Conservation (phyloP, 2,113 vertebrate genomes). For the Motacilla alba region DNA sequence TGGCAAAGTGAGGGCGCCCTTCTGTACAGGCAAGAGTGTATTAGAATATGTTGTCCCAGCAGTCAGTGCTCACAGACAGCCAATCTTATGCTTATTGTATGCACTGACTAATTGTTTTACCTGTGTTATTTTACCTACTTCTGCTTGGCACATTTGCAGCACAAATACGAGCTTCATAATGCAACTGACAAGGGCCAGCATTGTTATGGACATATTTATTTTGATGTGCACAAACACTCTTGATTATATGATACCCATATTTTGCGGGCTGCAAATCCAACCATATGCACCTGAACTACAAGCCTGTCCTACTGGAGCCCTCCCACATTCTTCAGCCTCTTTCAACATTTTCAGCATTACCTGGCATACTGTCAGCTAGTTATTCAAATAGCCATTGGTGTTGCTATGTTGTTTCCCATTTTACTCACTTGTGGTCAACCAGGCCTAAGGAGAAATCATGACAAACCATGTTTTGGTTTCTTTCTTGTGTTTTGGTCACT, state of each 20-base stretch:
- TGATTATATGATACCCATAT: fast-evolving
- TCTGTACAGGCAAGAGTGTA: fast-evolving
- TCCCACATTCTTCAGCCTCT: background rate
- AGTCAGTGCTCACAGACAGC: background rate
- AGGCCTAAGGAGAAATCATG: background rate
- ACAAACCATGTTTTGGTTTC: background rate
- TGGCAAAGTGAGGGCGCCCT: background rate
- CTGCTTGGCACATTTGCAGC: background rate
- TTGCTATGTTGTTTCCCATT: background rate
- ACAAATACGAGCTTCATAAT: background rate
- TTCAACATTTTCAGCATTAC: background rate
- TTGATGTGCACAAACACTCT: background rate
- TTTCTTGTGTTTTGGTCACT: background rate
- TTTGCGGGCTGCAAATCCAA: background rate
- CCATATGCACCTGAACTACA: background rate
- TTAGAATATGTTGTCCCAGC: background rate
- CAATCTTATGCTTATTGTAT: background rate
- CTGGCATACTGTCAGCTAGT: background rate
- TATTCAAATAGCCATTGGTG: background rate
- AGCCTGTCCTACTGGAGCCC: background rate
- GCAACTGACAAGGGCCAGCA: background rate
- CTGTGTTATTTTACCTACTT: background rate
- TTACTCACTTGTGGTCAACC: background rate
- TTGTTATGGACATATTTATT: background rate
- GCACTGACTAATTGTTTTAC: background rate